Conservation (phyloP, 1,140 invertebrate genomes). For the Batillaria attramentaria region DNA sequence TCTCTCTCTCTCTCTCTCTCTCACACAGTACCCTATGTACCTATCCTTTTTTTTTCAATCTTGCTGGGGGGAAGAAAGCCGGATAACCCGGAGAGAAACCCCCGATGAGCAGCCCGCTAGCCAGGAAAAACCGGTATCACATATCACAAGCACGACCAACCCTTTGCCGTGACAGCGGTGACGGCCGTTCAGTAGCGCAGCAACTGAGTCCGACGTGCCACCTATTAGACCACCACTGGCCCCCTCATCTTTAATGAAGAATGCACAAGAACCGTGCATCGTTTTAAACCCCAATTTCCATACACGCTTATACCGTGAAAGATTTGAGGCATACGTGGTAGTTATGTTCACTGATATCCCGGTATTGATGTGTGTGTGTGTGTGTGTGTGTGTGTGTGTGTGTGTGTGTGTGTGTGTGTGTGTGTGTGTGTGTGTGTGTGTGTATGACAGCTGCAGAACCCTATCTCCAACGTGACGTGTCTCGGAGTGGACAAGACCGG, state of each 20-base stretch:
- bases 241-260: not conserved
- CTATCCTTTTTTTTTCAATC: not conserved
- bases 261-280: too few relatives aligned
- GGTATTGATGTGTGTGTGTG: not conserved
- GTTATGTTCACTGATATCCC: too few relatives aligned
- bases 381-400: conserved; percentile 16
- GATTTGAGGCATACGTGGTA: too few relatives aligned
- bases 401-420: conserved; percentile 13
- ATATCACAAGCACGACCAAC: too few relatives aligned
- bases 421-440: not conserved
- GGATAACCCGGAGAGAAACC: too few relatives aligned
- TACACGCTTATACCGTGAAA: too few relatives aligned
- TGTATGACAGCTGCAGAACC: conserved; percentile 22
- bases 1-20: conserved; percentile 7
- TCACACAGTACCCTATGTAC: not conserved
- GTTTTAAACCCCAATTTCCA: too few relatives aligned
- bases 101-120: too few relatives aligned
- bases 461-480: conserved; percentile 38
- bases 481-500: conserved; percentile 79
- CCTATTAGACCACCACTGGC: not conserved
- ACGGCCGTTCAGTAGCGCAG: not conserved
- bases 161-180: too few relatives aligned
- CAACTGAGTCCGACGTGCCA: not conserved
- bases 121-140: too few relatives aligned
- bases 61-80: too few relatives aligned